These are phyloP conservation scores for Rhingia rostrata DNA, from an alignment of 2,888 invertebrate species.

Conservation along the genomic window DNA sequence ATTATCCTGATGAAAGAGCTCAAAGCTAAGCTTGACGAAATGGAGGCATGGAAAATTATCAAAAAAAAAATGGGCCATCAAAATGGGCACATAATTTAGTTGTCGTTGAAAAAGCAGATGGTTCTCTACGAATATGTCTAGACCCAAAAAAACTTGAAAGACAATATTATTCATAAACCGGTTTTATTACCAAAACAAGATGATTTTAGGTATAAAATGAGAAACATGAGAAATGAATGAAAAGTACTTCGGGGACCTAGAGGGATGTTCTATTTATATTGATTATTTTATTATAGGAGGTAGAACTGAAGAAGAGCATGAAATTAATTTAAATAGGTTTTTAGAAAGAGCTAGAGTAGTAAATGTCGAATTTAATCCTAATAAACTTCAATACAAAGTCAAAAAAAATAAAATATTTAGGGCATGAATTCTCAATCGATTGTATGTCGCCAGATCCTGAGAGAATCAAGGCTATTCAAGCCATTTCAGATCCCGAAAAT, in stretches of 20 bases:
- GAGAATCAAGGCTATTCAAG: no score
- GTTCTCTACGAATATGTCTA: no score
- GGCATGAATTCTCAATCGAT: slow-evolving; percentile 25
- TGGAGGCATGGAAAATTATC: slow-evolving; percentile 66
- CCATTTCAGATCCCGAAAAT: no score
- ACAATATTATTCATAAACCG: slow-evolving; percentile 14
- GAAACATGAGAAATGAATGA: slow-evolving; percentile 2
- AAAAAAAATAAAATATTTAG: slow-evolving; percentile 30
- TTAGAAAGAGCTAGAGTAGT: slow-evolving; percentile 36
- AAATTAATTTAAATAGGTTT: slow-evolving; percentile 3
- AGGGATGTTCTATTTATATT: slow-evolving; percentile 34
- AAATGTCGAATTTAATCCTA: slow-evolving; percentile 19
- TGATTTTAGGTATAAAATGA: slow-evolving; percentile 19
- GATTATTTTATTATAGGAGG: slow-evolving; percentile 15
- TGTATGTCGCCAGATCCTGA: no score
- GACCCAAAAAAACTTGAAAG: slow-evolving; percentile 35
- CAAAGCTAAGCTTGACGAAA: slow-evolving; percentile 65
- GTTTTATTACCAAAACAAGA: slow-evolving; percentile 21
- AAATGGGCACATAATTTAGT: slow-evolving; percentile 35
- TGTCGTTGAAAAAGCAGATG: slow-evolving; percentile 19
- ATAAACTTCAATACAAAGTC: slow-evolving; percentile 29
- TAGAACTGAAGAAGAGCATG: neutral
- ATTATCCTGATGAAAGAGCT: slow-evolving; percentile 58
- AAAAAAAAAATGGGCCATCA: slow-evolving; percentile 29
- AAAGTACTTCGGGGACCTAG: neutral